Evolutionary conservation across 2,113 vertebrate species (phyloP).

Genomic region (Leptosomus discolor): DNA sequence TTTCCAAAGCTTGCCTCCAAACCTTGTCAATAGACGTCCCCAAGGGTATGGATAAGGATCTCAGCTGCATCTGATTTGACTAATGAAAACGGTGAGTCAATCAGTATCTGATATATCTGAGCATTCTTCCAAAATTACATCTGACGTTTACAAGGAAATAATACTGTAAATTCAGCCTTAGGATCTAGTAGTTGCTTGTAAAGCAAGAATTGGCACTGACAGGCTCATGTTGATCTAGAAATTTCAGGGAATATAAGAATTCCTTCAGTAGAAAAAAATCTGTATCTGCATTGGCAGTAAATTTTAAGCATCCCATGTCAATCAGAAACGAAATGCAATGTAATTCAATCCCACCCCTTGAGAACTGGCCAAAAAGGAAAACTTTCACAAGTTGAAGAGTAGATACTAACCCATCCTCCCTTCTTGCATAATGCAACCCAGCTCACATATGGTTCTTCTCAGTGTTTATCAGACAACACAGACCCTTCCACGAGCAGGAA

Average conservation of each 20-base stretch:
- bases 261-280: conserved; percentile 1
- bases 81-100: conserved; percentile 18
- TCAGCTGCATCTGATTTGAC: conserved; percentile 33
- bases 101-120: conserved; percentile 12
- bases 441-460: conserved; percentile 22
- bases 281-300: neutral
- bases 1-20: conserved; percentile 8
- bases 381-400: neutral
- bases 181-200: conserved; percentile 43
- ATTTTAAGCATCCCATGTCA: neutral
- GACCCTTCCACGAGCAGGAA: neutral
- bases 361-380: conserved; percentile 2
- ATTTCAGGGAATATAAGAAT: conserved; percentile 23
- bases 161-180: conserved; percentile 38
- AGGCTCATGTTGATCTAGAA: conserved; percentile 14
- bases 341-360: neutral
- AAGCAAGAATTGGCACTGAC: conserved; percentile 36
- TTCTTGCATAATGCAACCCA: neutral
- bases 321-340: neutral
- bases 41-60: neutral
- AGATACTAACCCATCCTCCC: neutral
- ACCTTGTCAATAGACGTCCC: neutral
- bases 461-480: conserved; percentile 25
- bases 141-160: conserved; percentile 62
- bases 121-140: conserved; percentile 12